Percentiles rank a stretch among this genome's conserved stretches.
Conservation (phyloP, 2,888 invertebrate genomes). For the Acronicta aceris region DNA sequence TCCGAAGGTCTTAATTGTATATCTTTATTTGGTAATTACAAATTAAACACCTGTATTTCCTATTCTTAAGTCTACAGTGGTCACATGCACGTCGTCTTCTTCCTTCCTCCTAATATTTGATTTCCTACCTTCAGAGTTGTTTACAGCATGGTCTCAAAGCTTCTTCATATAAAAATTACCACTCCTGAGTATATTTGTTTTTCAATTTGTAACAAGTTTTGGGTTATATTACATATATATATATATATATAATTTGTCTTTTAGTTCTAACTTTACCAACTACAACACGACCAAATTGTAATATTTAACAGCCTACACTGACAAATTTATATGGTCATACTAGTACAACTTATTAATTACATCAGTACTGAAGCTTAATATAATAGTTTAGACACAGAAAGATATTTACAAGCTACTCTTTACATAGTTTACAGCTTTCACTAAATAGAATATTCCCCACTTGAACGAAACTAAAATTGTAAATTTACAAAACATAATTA, state of each 20-base stretch:
- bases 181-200: slow-evolving; percentile 55
- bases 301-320: slow-evolving; percentile 62
- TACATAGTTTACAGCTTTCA: slow-evolving; percentile 60
- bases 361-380: slow-evolving; percentile 57
- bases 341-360: slow-evolving; percentile 39
- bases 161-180: slow-evolving; percentile 55
- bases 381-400: slow-evolving; percentile 37
- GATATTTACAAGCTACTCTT: slow-evolving; percentile 45
- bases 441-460: slow-evolving; percentile 53
- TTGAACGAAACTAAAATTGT: slow-evolving; percentile 57
- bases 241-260: slow-evolving; percentile 27
- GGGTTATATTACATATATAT: slow-evolving; percentile 48
- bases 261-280: slow-evolving; percentile 61
- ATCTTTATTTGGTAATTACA: slow-evolving; percentile 48
- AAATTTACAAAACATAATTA: slow-evolving; percentile 78
- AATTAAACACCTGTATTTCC: slow-evolving; percentile 37
- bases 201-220: slow-evolving; percentile 53
- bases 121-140: slow-evolving; percentile 50
- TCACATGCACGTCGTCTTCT: slow-evolving; percentile 67
- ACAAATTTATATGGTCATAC: slow-evolving; percentile 50
- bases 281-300: slow-evolving; percentile 88
- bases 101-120: slow-evolving; percentile 52
- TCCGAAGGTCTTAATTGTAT: slow-evolving; percentile 50
- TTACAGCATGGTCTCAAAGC: slow-evolving; percentile 67
- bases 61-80: slow-evolving; percentile 48